Percentiles rank a stretch among this genome's conserved stretches.
phyloP scores from a whole-genome alignment of 2,888 invertebrate genomes.

The Erpobdella octoculata region DNA sequence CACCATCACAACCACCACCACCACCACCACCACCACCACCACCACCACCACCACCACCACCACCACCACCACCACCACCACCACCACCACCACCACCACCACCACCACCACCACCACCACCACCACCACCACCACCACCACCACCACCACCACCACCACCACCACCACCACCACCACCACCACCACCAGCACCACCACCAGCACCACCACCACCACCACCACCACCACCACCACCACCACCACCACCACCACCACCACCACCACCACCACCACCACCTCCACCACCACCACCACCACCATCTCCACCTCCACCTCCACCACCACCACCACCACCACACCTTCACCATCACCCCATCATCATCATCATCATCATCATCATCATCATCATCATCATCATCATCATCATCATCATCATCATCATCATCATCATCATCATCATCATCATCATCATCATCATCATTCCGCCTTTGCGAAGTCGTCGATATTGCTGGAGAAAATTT shows the following conservation, averaged over 20 bases:
- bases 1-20: too few species aligned
- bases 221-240: constrained; percentile 6
- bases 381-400: constrained; percentile 15
- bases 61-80: constrained; percentile 15
- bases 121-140: constrained; percentile 7
- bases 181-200: constrained; percentile 17
- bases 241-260: background rate
- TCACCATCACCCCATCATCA: too few species aligned
- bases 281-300: too few species aligned
- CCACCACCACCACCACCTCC: background rate
- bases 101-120: constrained; percentile 14
- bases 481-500: too few species aligned
- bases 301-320: too few species aligned
- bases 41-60: constrained; percentile 18
- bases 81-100: constrained; percentile 6
- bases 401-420: constrained; percentile 18
- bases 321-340: too few species aligned
- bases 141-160: constrained; percentile 6
- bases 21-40: constrained; percentile 21
- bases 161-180: constrained; percentile 24
- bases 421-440: constrained; percentile 18
- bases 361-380: constrained; percentile 18
- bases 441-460: constrained; percentile 19
- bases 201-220: constrained; percentile 2
- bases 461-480: background rate